phyloP scores from a whole-genome alignment of 2,113 vertebrate species.

The Cettia cetti region DNA sequence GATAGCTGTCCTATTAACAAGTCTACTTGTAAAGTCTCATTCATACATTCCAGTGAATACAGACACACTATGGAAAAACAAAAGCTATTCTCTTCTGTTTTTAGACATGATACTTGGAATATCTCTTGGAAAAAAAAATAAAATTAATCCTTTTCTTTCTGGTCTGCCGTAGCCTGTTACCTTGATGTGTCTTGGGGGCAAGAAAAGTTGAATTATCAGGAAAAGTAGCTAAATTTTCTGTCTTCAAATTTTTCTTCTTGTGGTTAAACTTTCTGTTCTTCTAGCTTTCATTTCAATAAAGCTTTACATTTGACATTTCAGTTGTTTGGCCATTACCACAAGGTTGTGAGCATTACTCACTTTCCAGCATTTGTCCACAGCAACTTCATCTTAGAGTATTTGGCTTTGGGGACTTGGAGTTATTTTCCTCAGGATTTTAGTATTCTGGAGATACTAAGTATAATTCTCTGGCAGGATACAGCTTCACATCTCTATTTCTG shows the following conservation, averaged over 20 bases:
- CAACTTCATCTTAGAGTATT: not conserved
- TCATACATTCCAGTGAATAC: not conserved
- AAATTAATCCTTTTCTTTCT: not conserved
- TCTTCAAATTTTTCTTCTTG: not conserved
- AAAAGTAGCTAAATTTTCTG: not conserved
- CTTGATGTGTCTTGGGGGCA: not conserved
- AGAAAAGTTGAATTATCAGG: not conserved
- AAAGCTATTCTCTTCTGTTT: not conserved
- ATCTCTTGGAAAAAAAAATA: not conserved
- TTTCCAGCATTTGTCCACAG: not conserved
- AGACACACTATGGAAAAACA: not conserved
- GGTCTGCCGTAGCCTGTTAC: not conserved
- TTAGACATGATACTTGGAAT: not conserved
- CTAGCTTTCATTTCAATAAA: not conserved
- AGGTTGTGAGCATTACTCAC: not conserved
- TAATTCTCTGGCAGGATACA: not conserved
- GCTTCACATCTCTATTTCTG: not conserved
- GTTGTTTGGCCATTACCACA: not conserved
- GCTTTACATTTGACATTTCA: not conserved
- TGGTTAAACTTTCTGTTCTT: not conserved
- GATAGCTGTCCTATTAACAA: not conserved
- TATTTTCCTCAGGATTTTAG: no score
- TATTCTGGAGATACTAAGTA: not conserved
- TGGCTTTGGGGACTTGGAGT: not conserved
- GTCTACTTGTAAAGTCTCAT: not conserved